Percentiles rank a stretch among this genome's conserved stretches.
phyloP scores from a whole-genome alignment of 2,797 vertebrate genomes.

The Urocyon cinereoargenteus region DNA sequence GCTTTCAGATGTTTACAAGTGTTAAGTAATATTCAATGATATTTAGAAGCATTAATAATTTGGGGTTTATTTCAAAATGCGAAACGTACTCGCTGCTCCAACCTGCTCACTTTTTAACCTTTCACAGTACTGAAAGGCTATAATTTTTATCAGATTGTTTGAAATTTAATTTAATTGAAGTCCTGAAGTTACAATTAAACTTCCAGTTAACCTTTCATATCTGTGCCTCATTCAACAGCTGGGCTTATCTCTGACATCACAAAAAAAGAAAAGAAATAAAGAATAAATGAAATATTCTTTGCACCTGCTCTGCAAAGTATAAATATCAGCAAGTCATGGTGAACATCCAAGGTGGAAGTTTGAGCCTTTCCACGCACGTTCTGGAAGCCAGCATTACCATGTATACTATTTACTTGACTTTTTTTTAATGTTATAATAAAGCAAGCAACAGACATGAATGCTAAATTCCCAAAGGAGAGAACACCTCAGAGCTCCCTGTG shows the following conservation, averaged over 20 bases:
- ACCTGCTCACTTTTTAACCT: constrained; percentile 81
- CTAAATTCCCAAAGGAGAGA: neutral
- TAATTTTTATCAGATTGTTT: constrained; percentile 80
- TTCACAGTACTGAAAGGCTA: constrained; percentile 51
- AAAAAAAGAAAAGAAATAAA: neutral
- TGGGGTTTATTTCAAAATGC: constrained; percentile 77
- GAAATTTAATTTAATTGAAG: constrained; percentile 79
- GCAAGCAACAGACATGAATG: neutral
- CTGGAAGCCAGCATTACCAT: neutral
- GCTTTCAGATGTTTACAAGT: constrained; percentile 65
- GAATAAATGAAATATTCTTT: constrained; percentile 66
- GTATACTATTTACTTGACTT: neutral
- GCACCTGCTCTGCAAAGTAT: constrained; percentile 38
- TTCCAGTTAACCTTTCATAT: constrained; percentile 76
- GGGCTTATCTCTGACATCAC: constrained; percentile 78
- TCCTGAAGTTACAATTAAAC: constrained; percentile 84
- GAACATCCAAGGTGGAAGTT: constrained; percentile 24
- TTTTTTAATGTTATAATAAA: neutral
- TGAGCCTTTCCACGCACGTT: neutral
- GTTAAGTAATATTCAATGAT: constrained; percentile 65
- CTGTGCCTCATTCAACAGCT: constrained; percentile 75
- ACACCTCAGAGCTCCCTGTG: neutral
- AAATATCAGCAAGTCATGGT: constrained; percentile 74
- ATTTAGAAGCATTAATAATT: constrained; percentile 82
- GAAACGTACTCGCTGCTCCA: constrained; percentile 63